phyloP scores from a whole-genome alignment of 2,797 vertebrate genomes.

The Microctenopoma stevenorrisi region DNA sequence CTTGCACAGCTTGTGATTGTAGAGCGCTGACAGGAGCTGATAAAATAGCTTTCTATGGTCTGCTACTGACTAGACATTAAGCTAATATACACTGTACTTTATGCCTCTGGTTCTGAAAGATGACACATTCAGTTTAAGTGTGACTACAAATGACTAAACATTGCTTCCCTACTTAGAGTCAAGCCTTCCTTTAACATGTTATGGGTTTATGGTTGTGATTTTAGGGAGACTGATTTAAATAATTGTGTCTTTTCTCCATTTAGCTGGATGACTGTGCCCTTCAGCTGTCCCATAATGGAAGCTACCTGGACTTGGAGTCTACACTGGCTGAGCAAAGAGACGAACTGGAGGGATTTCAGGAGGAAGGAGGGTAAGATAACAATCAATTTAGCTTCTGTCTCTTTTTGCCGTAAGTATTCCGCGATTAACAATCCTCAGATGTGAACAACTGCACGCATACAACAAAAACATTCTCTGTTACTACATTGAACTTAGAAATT shows the following conservation, averaged over 20 bases:
- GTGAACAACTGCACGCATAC: conserved; percentile 2
- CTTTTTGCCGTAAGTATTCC: conserved; percentile 6
- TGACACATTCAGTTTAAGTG: background rate
- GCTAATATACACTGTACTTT: conserved; percentile 9
- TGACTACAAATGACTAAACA: background rate
- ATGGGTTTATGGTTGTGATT: background rate
- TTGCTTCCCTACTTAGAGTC: background rate
- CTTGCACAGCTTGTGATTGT: conserved; percentile 41
- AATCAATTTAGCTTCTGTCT: conserved; percentile 18
- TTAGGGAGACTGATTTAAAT: background rate
- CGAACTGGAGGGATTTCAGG: conserved; percentile 96
- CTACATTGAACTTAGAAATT: conserved; percentile 22
- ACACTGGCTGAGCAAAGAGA: conserved; percentile 94
- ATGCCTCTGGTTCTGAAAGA: background rate
- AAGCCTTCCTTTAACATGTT: background rate
- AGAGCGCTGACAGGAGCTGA: conserved; percentile 44
- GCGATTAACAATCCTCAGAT: conserved; percentile 20
- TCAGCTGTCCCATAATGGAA: conserved; percentile 95
- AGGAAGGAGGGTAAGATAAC: conserved; percentile 93
- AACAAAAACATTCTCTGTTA: conserved; percentile 7
- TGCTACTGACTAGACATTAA: conserved; percentile 17
- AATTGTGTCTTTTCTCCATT: conserved; percentile 51
- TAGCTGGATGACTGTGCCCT: conserved; percentile 96
- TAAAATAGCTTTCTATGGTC: conserved; percentile 28
- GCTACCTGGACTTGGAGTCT: conserved; percentile 98